phyloP scores from a whole-genome alignment of 2,113 vertebrate genomes.

The Nycticorax nycticorax region DNA sequence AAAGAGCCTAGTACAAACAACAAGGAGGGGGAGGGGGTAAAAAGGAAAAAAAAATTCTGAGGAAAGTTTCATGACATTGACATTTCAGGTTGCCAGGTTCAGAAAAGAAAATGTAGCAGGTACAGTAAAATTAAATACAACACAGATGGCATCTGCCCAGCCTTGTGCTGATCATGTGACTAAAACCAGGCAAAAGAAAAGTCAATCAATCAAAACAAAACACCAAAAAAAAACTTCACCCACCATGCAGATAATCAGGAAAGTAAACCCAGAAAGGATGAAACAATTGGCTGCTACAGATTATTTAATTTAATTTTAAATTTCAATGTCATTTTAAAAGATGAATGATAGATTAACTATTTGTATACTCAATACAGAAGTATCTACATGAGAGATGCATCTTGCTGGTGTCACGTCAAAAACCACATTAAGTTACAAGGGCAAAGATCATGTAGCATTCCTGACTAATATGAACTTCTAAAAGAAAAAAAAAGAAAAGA shows the following conservation, averaged over 20 bases:
- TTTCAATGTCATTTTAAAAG: background rate
- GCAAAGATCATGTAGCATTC: background rate
- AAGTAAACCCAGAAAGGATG: background rate
- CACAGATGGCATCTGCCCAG: background rate
- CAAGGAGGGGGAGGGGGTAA: fast-evolving
- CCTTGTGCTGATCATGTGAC: background rate
- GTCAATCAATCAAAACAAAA: background rate
- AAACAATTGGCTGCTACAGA: background rate
- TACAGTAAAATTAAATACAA: background rate
- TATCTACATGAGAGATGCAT: background rate
- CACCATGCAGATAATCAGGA: background rate
- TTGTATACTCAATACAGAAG: background rate
- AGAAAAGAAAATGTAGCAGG: background rate
- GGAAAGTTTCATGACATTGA: background rate
- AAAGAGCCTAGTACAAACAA: background rate
- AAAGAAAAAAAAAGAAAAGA: background rate
- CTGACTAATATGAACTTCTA: background rate
- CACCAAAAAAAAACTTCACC: fast-evolving
- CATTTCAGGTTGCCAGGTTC: background rate
- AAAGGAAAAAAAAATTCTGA: background rate
- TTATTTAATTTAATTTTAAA: background rate
- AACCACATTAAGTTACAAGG: background rate
- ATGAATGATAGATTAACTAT: background rate
- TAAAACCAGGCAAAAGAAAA: background rate
- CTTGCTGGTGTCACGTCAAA: background rate